Base-by-base conservation (phyloP, 2,113 vertebrate species). In the Cyanoderma ruficeps region DNA sequence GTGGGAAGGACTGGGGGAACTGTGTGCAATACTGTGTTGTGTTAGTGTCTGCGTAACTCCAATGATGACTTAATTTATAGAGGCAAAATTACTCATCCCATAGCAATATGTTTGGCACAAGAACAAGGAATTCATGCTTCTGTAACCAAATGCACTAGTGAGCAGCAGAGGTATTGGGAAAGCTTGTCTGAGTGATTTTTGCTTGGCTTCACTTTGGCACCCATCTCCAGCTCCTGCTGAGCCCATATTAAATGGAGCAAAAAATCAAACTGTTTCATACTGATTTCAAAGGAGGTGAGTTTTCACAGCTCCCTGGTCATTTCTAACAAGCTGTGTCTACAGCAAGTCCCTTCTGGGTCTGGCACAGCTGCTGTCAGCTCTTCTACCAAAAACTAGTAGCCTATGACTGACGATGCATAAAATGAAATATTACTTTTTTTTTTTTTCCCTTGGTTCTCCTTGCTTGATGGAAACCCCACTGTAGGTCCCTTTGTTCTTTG, bases 191-290 rank as follows among this genome's bases (percentile, higher is more conserved):
- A 96, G 55, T 75, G 75, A 87, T 86, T 91, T 89, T 80, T 78
- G 55, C 81, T 90, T 77, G 50, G 63, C 49, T 94, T 85, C 90
- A 7, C 65, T 91, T 91, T 84, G 91, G 78, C 95, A 88, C 84
- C 71, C 47, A 44, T 50, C 87, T 56, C 41, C 64, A 77, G n/a
- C 60, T 96, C 94, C 80, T 1, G 64, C 83, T 90, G 92, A 90
- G 84, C 65, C 84, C 46, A 1, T 33, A 35, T 57, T 88, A 94
- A 95, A 94, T 94, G 94, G 93, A 91, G 85, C 76, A 89, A 87
- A 90, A 76, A 71, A 68, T 82, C 55, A 44, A 81, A 93, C 87
- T 75, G 46, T 82, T 95, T 63, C 27, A 1, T 41, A 24, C 50
- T 6, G 0, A 3, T 89, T 96, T 87, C 91, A 96, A 94, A 96